Conservation (phyloP, 2,888 invertebrate species). For the Sminthurinus aureus region DNA sequence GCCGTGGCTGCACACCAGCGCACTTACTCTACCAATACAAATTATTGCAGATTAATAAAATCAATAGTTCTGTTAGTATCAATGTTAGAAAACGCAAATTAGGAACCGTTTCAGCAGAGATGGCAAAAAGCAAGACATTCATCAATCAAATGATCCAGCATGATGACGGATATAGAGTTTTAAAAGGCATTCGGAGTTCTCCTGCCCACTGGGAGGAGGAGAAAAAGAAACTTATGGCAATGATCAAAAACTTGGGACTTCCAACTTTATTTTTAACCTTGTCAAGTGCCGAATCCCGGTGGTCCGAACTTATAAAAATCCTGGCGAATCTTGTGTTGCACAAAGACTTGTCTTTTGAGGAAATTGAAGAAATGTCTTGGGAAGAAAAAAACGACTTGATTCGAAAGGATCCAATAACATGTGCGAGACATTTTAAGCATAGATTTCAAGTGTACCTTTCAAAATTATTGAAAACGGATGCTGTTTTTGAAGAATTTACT, state of each 20-base stretch:
- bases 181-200: slow-evolving; percentile 37
- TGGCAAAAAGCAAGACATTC: not conserved
- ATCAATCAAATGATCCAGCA: slow-evolving; percentile 27
- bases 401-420: slow-evolving; percentile 25
- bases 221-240: slow-evolving; percentile 39
- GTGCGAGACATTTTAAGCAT: slow-evolving; percentile 41
- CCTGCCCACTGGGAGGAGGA: slow-evolving; percentile 44
- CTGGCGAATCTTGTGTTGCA: slow-evolving; percentile 12
- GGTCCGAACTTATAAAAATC: slow-evolving; percentile 37
- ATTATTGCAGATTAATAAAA: not conserved
- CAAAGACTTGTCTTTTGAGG: slow-evolving; percentile 25
- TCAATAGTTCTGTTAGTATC: slow-evolving; percentile 21
- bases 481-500: slow-evolving; percentile 17
- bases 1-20: slow-evolving; percentile 12
- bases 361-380: slow-evolving; percentile 18
- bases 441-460: slow-evolving; percentile 28
- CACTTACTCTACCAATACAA: slow-evolving; percentile 22
- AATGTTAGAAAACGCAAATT: slow-evolving; percentile 35
- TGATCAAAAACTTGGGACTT: slow-evolving; percentile 43
- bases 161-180: slow-evolving; percentile 47
- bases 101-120: slow-evolving; percentile 32
- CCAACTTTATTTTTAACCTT: slow-evolving; percentile 46
- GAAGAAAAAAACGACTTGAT: slow-evolving; percentile 19
- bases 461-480: slow-evolving; percentile 11
- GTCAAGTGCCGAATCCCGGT: slow-evolving; percentile 47